Conservation (phyloP, 2,113 vertebrate genomes). For the Ctenodactylus gundi region DNA sequence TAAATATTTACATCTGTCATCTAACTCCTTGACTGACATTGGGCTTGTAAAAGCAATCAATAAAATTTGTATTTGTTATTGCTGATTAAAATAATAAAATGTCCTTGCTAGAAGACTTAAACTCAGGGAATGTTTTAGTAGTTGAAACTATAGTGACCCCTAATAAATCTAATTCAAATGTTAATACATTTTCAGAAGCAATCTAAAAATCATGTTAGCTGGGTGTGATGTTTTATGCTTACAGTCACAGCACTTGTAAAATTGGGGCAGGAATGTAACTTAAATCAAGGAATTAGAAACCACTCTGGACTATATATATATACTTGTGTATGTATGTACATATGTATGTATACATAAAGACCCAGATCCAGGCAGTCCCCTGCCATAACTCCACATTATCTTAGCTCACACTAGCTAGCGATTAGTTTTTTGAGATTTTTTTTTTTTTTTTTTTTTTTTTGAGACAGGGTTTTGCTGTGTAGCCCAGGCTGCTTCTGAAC, state of each 20-base stretch:
- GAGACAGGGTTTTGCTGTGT: too few relatives aligned
- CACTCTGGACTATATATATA: too few relatives aligned
- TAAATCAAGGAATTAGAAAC: neutral
- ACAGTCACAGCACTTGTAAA: neutral
- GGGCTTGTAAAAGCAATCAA: constrained; percentile 5
- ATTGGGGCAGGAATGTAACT: neutral
- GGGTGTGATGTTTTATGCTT: neutral
- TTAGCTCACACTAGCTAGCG: neutral
- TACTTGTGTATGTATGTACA: too few relatives aligned
- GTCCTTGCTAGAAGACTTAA: neutral
- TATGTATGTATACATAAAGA: too few relatives aligned
- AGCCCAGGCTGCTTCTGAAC: too few relatives aligned
- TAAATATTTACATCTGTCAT: constrained; percentile 10
- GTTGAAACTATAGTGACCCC: neutral
- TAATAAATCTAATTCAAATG: neutral
- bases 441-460: too few relatives aligned
- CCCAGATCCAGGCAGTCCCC: neutral
- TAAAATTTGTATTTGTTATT: neutral
- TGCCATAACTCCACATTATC: too few relatives aligned
- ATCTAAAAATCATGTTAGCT: neutral
- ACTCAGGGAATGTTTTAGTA: constrained; percentile 24
- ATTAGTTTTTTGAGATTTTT: too few relatives aligned
- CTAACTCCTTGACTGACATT: neutral
- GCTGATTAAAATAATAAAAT: neutral
- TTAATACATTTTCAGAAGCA: constrained; percentile 30